Evolutionary conservation across 64 coral and sea anemone species (phyloP).

Genomic region (Pachyseris speciosa): DNA sequence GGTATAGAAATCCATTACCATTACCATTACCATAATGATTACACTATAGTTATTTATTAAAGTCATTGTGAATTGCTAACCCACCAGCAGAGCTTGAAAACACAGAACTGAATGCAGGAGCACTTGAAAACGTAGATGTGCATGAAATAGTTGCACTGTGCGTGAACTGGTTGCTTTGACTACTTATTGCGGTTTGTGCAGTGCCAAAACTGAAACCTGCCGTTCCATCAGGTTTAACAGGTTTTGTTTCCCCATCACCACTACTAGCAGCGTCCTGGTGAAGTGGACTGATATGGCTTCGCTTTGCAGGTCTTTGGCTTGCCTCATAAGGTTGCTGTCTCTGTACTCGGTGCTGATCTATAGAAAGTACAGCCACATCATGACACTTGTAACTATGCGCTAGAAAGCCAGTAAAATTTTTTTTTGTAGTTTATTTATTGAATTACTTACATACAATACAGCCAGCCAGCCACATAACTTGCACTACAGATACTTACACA

Average conservation of each 20-base stretch:
- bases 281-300: conserved; percentile 31
- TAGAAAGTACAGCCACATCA: not conserved
- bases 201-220: not conserved
- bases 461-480: no score
- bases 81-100: not conserved
- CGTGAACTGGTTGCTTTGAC: not conserved
- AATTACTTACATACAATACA: no score
- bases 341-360: not conserved
- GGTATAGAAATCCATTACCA: no score
- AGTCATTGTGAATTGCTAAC: not conserved
- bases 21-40: not conserved
- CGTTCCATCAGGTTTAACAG: not conserved
- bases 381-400: no score
- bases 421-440: not conserved
- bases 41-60: not conserved
- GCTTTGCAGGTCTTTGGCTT: conserved; percentile 5
- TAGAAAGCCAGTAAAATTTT: not conserved
- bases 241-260: not conserved
- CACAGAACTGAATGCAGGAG: not conserved
- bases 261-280: not conserved
- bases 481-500: no score
- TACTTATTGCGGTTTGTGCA: not conserved
- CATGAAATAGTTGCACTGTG: not conserved
- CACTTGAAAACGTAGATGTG: not conserved
- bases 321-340: not conserved